phyloP scores from a whole-genome alignment of 2,113 vertebrate genomes.

The Hipposideros armiger region DNA sequence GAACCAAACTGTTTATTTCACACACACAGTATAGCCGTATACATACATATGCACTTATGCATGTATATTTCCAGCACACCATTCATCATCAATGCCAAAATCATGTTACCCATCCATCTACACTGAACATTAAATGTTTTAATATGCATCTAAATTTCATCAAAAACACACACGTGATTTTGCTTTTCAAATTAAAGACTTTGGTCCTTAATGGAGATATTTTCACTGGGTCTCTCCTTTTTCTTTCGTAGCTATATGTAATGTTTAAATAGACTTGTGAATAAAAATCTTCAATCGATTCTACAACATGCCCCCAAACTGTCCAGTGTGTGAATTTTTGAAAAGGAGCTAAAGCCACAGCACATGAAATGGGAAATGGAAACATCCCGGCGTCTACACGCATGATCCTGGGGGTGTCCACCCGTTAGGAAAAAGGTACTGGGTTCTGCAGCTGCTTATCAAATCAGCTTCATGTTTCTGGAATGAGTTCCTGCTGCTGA shows the following conservation, averaged over 20 bases:
- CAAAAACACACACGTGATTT: constrained; percentile 31
- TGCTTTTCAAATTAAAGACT: constrained; percentile 58
- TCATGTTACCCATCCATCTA: constrained; percentile 62
- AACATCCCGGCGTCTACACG: constrained; percentile 62
- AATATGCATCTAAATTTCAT: constrained; percentile 53
- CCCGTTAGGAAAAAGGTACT: constrained; percentile 80
- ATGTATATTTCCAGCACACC: constrained; percentile 29
- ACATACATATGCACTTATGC: constrained; percentile 48
- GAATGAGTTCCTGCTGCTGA: constrained; percentile 88
- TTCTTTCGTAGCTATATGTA: constrained; percentile 50
- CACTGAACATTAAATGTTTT: constrained; percentile 51
- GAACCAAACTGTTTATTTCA: neutral
- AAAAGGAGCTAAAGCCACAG: constrained; percentile 71
- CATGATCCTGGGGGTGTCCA: constrained; percentile 79
- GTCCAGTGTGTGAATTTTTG: constrained; percentile 68
- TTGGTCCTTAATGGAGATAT: constrained; percentile 40
- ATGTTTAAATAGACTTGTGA: constrained; percentile 69
- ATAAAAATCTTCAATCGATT: constrained; percentile 78
- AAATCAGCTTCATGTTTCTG: constrained; percentile 86
- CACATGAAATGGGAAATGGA: constrained; percentile 76
- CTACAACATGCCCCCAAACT: constrained; percentile 54
- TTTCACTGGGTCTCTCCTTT: constrained; percentile 42
- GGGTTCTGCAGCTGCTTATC: constrained; percentile 88
- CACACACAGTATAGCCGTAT: neutral
- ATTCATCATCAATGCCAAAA: constrained; percentile 73